Conservation (phyloP, 2,888 invertebrate species). For the Aporophyla lueneburgensis region DNA sequence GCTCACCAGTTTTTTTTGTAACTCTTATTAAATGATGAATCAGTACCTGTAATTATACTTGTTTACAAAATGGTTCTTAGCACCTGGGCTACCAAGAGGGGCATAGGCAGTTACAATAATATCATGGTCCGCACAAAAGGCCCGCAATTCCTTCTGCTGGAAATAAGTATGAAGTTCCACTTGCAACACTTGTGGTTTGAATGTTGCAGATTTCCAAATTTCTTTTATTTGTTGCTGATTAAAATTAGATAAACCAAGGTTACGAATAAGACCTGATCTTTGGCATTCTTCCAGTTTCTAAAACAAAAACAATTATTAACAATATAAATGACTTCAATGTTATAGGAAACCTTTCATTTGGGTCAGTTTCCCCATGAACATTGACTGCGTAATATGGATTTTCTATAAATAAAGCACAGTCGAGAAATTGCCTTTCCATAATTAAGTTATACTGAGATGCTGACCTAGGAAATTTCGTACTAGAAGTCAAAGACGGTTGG, state of each 20-base stretch:
- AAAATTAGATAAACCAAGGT: slow-evolving; percentile 96
- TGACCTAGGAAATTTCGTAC: too few relatives aligned
- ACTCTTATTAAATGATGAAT: background rate
- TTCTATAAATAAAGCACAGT: background rate
- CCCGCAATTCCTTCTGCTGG: slow-evolving; percentile 92
- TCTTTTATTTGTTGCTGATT: slow-evolving; percentile 92
- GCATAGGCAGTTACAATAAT: slow-evolving; percentile 93
- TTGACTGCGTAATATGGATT: background rate
- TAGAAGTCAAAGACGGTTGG: background rate
- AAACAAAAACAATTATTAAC: slow-evolving; percentile 31
- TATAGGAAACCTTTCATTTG: background rate
- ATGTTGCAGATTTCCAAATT: slow-evolving; percentile 90
- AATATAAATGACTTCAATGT: background rate
- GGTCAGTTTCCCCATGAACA: background rate
- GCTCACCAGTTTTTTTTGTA: background rate
- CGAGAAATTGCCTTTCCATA: background rate
- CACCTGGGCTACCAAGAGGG: slow-evolving; percentile 94
- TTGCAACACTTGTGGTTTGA: slow-evolving; percentile 94
- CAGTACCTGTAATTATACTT: slow-evolving; percentile 90
- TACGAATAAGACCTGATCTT: slow-evolving; percentile 91
- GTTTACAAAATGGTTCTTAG: slow-evolving; percentile 91
- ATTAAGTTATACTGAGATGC: background rate
- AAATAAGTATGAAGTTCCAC: slow-evolving; percentile 95
- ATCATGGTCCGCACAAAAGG: slow-evolving; percentile 91
- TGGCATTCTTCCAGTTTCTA: slow-evolving; percentile 94